phyloP scores from a whole-genome alignment of 1,140 invertebrate species.

The Cephus cinctus region DNA sequence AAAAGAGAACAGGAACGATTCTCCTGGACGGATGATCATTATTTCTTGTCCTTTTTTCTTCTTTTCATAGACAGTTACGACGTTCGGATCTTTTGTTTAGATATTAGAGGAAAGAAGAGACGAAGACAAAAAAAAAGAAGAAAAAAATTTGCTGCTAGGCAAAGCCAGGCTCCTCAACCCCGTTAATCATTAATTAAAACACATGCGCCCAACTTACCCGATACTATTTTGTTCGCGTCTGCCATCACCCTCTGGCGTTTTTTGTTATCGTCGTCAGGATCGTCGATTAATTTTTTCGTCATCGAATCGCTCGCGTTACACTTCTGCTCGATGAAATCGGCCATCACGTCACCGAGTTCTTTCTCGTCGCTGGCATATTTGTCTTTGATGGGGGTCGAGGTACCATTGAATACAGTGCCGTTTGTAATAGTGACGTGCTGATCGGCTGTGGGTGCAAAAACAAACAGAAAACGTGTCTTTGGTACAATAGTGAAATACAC shows the following conservation, averaged over 20 bases:
- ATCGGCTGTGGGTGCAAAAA: slow-evolving; percentile 52
- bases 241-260: slow-evolving; percentile 48
- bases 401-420: slow-evolving; percentile 54
- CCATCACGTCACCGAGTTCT: slow-evolving; percentile 53
- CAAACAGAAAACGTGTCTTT: slow-evolving; percentile 20
- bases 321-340: slow-evolving; percentile 51
- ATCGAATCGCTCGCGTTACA: slow-evolving; percentile 44
- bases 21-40: too few species aligned
- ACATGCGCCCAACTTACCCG: slow-evolving; percentile 46
- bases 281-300: slow-evolving; percentile 45
- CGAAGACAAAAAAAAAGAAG: too few species aligned
- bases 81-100: slow-evolving; percentile 26
- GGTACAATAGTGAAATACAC: too few species aligned
- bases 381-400: slow-evolving; percentile 55
- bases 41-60: too few species aligned
- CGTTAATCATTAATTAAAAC: slow-evolving; percentile 8
- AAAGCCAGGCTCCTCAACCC: slow-evolving; percentile 54
- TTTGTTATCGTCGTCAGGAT: slow-evolving; percentile 46
- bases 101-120: too few species aligned
- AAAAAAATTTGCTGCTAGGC: slow-evolving; percentile 21
- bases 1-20: slow-evolving; percentile 6
- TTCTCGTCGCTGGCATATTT: slow-evolving; percentile 55
- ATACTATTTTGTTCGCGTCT: slow-evolving; percentile 51
- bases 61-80: too few species aligned
- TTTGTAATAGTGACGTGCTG: slow-evolving; percentile 55